phyloP scores from a whole-genome alignment of 2,113 vertebrate genomes.

The Columbina picui region DNA sequence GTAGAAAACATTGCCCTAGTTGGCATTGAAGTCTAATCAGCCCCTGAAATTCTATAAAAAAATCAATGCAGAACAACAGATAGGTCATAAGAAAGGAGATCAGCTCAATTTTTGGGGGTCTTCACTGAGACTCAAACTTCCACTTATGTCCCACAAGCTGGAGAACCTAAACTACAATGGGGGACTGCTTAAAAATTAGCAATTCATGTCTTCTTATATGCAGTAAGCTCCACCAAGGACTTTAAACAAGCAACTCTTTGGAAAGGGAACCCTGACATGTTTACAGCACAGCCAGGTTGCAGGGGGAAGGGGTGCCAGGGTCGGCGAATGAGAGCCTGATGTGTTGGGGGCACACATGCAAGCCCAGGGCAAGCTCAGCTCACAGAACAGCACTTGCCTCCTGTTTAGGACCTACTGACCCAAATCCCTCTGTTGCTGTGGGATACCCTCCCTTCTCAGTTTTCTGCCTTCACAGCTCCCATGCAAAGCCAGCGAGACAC shows the following conservation, averaged over 20 bases:
- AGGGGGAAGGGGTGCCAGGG: accelerated
- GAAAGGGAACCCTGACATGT: background rate
- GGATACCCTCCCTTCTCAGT: background rate
- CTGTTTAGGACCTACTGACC: background rate
- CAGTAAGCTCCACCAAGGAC: background rate
- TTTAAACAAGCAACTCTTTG: background rate
- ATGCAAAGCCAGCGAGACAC: background rate
- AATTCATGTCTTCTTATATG: background rate
- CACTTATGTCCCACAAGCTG: background rate
- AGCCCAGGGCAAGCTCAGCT: background rate
- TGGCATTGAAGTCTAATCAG: background rate
- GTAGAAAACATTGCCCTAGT: background rate
- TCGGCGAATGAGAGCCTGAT: background rate
- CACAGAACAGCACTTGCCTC: background rate
- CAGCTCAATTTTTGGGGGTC: background rate
- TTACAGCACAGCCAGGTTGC: background rate
- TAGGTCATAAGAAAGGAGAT: background rate
- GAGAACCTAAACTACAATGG: background rate
- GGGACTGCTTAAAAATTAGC: background rate
- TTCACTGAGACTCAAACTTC: background rate
- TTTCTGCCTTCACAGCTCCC: background rate
- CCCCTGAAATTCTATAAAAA: background rate
- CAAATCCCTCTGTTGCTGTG: background rate
- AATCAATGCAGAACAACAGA: background rate
- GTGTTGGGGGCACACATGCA: accelerated